These are phyloP conservation scores for Athripsodes cinereus DNA, from an alignment of 2,888 invertebrate genomes.

Conservation along the genomic window DNA sequence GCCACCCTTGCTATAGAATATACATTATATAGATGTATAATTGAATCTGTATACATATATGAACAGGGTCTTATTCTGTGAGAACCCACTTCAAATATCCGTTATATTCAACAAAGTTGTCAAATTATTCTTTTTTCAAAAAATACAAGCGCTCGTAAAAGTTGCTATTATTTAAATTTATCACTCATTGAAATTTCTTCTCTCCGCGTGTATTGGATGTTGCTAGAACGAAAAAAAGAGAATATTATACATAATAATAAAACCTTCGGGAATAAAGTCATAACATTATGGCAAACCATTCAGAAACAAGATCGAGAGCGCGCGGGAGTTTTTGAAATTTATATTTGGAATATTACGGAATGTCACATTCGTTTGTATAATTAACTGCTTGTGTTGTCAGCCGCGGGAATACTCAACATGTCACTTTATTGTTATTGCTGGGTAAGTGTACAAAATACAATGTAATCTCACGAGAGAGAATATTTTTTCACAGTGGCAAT, in stretches of 20 bases:
- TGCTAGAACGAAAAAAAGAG: background rate
- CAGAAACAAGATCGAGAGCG: background rate
- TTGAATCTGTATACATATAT: too few relatives aligned
- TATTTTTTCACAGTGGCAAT: too few relatives aligned
- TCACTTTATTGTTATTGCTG: slow-evolving; percentile 3
- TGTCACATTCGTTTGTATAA: slow-evolving; percentile 4
- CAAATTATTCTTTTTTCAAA: too few relatives aligned
- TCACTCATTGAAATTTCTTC: background rate
- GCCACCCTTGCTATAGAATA: too few relatives aligned
- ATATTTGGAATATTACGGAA: background rate
- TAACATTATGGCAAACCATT: background rate
- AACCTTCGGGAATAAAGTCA: background rate
- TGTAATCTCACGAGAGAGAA: too few relatives aligned
- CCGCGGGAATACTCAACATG: background rate
- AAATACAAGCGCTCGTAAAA: too few relatives aligned
- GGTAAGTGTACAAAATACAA: too few relatives aligned
- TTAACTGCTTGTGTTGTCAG: slow-evolving; percentile 4
- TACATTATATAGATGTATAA: too few relatives aligned
- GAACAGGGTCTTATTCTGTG: too few relatives aligned
- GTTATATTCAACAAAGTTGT: too few relatives aligned
- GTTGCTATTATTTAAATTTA: background rate
- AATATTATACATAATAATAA: background rate
- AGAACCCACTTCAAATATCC: too few relatives aligned
- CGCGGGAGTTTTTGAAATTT: background rate
- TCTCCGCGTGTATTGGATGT: background rate